Evolutionary conservation across 2,113 vertebrate species (phyloP), one percentile per base, ranked within the genome.

Genomic region (Mormoops blainvillei): DNA sequence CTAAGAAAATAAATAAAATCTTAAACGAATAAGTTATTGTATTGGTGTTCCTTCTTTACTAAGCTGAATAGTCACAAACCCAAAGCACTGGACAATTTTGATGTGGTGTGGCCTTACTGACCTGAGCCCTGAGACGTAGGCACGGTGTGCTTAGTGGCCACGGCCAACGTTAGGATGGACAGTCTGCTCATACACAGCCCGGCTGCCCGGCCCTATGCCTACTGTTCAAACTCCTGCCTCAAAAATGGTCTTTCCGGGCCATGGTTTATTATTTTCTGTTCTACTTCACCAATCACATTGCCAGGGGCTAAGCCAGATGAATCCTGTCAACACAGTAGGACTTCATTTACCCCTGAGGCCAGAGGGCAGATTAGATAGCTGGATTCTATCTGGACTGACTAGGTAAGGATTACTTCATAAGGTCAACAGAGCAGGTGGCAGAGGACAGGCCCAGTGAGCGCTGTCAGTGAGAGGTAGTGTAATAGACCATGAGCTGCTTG

Each of bases 231-330:
- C 84, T 81, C 84, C 70, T 48, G 13, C 22, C 73, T 96, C 70
- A 82, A 91, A 93, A 97, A 94, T 43, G 91, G 38, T 67, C 43
- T 95, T 52, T 87, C 52, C 38, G 10, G 74, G 81, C 18, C 24
- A 31, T 31, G 36, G 24, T 95, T 96, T 96, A 94, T 94, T 96
- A 67, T 94, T 97, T 97, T 90, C 68, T 97, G 54, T 95, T 97
- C 77, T 92, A 58, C n/a, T 92, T 94, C 94, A 91, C 31, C 88
- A 96, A 95, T 95, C 77, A 94, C 71, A 88, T 96, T 95, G 87
- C 38, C 8, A 36, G 80, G 61, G 22, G 41, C 38, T 87, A 96
- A 94, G 92, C 61, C 94, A 86, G 38, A 78, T 89, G 48, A 95
- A 95, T 95, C 81, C 58, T 92, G 82, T 80, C 92, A 96, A 88